phyloP scores from a whole-genome alignment of 2,888 invertebrate genomes.

The Phaonia tiefii region DNA sequence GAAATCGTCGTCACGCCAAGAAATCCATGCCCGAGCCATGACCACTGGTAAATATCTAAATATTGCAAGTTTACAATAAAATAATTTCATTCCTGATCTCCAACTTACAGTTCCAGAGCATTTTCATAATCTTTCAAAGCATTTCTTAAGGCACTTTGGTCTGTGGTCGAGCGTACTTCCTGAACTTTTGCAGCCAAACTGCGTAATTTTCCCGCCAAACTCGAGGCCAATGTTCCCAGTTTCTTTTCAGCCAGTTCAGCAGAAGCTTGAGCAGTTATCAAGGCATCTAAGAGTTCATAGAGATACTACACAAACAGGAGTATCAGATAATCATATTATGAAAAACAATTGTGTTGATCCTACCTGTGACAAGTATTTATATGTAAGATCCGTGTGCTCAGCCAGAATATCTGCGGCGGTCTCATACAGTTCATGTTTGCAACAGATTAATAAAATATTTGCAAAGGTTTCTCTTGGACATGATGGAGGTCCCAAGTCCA shows the following conservation, averaged over 20 bases:
- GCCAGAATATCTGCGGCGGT: slow-evolving; percentile 98
- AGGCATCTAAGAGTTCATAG: slow-evolving; percentile 96
- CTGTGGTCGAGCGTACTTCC: slow-evolving; percentile 92
- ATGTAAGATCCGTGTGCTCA: slow-evolving; percentile 97
- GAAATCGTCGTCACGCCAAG: slow-evolving; percentile 98
- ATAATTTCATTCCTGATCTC: no score
- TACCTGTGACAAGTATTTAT: slow-evolving; percentile 95
- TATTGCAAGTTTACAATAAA: background rate
- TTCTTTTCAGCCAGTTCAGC: slow-evolving; percentile 97
- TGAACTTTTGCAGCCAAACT: slow-evolving; percentile 97
- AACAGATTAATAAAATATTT: slow-evolving; percentile 95
- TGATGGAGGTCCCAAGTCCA: slow-evolving; percentile 91
- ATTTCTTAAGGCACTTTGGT: slow-evolving; percentile 93
- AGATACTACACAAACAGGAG: slow-evolving; percentile 84
- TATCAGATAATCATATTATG: background rate
- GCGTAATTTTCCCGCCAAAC: slow-evolving; percentile 93
- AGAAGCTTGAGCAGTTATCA: slow-evolving; percentile 98
- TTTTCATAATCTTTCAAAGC: slow-evolving; percentile 95
- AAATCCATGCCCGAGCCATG: slow-evolving; percentile 99
- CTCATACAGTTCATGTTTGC: slow-evolving; percentile 98
- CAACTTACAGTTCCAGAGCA: slow-evolving; percentile 86
- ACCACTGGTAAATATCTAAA: slow-evolving; percentile 95
- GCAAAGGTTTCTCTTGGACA: slow-evolving; percentile 99
- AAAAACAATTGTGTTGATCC: slow-evolving; percentile 69
- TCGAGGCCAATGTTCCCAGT: slow-evolving; percentile 95